Evolutionary conservation across 1,140 invertebrate genomes (phyloP).

Genomic region (Brachystomella parvula): DNA sequence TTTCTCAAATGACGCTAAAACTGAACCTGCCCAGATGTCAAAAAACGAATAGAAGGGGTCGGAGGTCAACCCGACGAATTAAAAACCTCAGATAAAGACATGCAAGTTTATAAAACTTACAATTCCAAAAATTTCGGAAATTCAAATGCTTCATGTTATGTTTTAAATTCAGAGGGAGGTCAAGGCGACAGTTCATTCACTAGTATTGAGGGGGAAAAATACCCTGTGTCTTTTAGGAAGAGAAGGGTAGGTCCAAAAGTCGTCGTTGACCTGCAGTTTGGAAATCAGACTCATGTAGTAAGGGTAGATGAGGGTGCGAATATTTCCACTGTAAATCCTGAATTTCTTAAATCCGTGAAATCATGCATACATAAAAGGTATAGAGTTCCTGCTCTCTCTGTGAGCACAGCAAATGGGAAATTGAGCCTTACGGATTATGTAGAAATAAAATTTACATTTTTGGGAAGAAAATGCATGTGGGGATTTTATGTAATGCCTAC

Average conservation of each 20-base stretch:
- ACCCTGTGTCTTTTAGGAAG: background rate
- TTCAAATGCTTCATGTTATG: too few relatives aligned
- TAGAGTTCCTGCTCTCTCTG: background rate
- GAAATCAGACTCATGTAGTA: background rate
- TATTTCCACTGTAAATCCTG: background rate
- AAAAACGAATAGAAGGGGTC: constrained; percentile 1
- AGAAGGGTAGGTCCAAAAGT: background rate
- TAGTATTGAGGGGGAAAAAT: background rate
- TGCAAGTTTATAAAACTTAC: too few relatives aligned
- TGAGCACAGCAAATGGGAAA: background rate
- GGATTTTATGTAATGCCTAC: background rate
- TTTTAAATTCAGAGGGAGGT: too few relatives aligned
- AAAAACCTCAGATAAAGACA: too few relatives aligned
- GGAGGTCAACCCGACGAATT: background rate
- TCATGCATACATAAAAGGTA: background rate
- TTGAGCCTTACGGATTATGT: background rate
- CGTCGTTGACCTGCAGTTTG: background rate
- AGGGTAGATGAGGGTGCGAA: background rate
- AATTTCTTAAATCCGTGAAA: background rate
- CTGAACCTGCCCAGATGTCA: background rate
- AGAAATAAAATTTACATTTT: background rate
- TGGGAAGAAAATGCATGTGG: background rate
- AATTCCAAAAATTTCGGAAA: background rate
- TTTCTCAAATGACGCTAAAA: background rate
- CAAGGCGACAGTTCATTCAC: background rate